Conservation (phyloP, 2,888 invertebrate species). For the Dimorphilus gyrociliatus region DNA sequence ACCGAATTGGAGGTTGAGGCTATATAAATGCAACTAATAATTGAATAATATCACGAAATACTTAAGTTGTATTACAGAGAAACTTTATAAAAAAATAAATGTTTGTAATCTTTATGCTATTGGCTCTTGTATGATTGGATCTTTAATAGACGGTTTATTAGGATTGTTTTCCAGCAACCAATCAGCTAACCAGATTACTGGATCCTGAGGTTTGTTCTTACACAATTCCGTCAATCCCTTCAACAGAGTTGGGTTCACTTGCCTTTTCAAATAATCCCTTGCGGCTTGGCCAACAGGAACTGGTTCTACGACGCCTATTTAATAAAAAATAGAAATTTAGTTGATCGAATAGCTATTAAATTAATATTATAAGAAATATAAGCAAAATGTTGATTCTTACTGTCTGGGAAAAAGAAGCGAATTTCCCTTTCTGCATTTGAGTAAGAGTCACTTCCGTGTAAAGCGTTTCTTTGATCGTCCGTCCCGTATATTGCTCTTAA, state of each 20-base stretch:
- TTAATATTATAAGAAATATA: neutral
- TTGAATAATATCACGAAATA: no score
- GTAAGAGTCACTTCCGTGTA: slow-evolving; percentile 59
- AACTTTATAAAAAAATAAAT: no score
- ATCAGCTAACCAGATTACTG: slow-evolving; percentile 59
- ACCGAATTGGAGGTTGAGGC: no score
- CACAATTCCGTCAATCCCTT: slow-evolving; percentile 47
- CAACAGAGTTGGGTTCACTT: slow-evolving; percentile 49
- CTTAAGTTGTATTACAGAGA: no score
- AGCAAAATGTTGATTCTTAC: slow-evolving; percentile 41
- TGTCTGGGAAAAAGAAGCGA: slow-evolving; percentile 67
- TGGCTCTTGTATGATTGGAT: slow-evolving; percentile 14
- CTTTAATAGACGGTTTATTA: slow-evolving; percentile 44
- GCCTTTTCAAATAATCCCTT: slow-evolving; percentile 51
- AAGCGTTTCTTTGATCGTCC: slow-evolving; percentile 46
- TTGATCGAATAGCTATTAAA: slow-evolving; percentile 2
- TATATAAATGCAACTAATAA: no score
- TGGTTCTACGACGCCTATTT: slow-evolving; percentile 63
- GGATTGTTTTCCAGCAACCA: slow-evolving; percentile 59
- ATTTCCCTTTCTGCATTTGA: slow-evolving; percentile 58
- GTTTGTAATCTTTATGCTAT: no score
- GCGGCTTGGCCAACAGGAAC: slow-evolving; percentile 47
- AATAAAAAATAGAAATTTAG: slow-evolving; percentile 8
- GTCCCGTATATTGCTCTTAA: slow-evolving; percentile 56
- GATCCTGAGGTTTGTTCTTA: slow-evolving; percentile 55